Conservation (phyloP, 2,888 invertebrate species). For the Plebejus argus region DNA sequence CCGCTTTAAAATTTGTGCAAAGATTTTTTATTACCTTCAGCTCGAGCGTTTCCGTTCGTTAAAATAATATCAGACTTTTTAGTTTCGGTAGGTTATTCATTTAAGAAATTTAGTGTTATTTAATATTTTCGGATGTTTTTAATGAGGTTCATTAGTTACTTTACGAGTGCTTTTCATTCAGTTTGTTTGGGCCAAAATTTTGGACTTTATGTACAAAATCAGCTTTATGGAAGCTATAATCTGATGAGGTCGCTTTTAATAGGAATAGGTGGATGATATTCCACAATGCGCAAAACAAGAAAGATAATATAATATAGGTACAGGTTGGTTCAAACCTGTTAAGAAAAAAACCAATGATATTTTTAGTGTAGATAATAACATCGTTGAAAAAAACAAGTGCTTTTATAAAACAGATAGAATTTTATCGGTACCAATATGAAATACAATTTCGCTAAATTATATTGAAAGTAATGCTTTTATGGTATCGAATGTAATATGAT, state of each 20-base stretch:
- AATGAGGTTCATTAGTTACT: background rate
- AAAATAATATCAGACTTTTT: constrained; percentile 15
- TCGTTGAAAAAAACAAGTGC: too few species aligned
- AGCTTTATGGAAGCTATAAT: too few species aligned
- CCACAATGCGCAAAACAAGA: background rate
- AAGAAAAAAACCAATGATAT: too few species aligned
- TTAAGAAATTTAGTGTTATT: background rate
- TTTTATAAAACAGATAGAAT: too few species aligned
- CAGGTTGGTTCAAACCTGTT: too few species aligned
- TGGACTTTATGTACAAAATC: background rate
- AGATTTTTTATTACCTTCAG: constrained; percentile 22
- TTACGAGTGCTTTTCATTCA: background rate
- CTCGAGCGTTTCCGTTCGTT: constrained; percentile 4
- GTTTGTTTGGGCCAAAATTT: background rate
- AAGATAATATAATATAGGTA: too few species aligned
- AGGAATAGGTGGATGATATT: too few species aligned
- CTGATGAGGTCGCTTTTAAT: too few species aligned
- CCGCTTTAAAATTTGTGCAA: constrained; percentile 19
- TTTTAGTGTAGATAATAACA: too few species aligned
- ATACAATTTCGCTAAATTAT: background rate
- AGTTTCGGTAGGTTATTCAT: constrained; percentile 2
- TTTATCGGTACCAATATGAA: too few species aligned
- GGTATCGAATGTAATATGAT: background rate
- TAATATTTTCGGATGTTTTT: background rate
- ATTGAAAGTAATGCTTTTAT: background rate